Conservation (phyloP, 1,140 invertebrate species). For the Lineus longissimus region DNA sequence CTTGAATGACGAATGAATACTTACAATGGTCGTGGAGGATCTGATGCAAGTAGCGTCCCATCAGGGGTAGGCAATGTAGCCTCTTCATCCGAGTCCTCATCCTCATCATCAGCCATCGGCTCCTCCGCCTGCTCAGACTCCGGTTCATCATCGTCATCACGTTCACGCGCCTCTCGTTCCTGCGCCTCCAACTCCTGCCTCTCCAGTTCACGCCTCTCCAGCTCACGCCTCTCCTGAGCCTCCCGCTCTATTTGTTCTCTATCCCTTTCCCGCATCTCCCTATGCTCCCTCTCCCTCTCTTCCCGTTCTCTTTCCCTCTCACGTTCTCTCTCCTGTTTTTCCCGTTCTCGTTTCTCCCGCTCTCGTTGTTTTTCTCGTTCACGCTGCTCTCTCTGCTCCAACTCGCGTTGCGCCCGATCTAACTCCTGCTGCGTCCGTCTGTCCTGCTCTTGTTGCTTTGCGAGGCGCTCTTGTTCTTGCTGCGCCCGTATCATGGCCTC, state of each 20-base stretch:
- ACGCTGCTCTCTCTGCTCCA: neutral
- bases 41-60: slow-evolving; percentile 89
- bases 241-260: neutral
- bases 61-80: slow-evolving; percentile 67
- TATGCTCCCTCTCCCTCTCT: slow-evolving; percentile 19
- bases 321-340: slow-evolving; percentile 2
- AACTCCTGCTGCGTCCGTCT: no score
- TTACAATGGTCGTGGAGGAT: slow-evolving; percentile 94
- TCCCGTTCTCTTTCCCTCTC: slow-evolving; percentile 22
- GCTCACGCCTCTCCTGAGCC: neutral
- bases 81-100: slow-evolving; percentile 50
- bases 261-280: slow-evolving; percentile 22
- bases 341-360: neutral
- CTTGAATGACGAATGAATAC: no score
- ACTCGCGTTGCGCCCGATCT: no score
- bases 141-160: neutral
- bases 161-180: neutral
- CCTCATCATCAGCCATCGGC: slow-evolving; percentile 51
- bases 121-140: neutral
- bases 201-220: neutral
- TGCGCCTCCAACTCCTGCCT: neutral
- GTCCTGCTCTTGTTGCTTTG: no score
- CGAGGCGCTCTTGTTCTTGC: no score
- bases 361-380: neutral
- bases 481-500: no score